These are phyloP conservation scores for Manis pentadactyla DNA, from an alignment of 2,797 vertebrate species.

Conservation along the genomic window DNA sequence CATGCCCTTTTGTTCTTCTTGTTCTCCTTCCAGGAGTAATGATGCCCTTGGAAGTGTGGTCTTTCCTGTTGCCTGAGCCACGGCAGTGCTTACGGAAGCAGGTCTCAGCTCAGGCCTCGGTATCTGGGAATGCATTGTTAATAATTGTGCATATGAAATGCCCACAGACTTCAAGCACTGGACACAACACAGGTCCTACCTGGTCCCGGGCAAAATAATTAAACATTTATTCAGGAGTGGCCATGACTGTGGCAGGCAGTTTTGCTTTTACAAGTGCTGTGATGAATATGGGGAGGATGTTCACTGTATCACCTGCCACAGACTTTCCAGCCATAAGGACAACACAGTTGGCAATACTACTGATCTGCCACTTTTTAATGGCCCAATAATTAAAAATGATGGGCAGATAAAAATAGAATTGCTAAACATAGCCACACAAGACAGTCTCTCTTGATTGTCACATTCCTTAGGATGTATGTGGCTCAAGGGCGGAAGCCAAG, in stretches of 20 bases:
- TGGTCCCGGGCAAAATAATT: not conserved
- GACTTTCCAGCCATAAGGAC: constrained; percentile 76
- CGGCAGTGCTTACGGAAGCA: not conserved
- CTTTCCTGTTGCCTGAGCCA: not conserved
- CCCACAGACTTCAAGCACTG: not conserved
- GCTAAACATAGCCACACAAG: constrained; percentile 48
- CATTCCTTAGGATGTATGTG: not conserved
- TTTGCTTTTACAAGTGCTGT: constrained; percentile 18
- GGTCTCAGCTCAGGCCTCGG: not conserved
- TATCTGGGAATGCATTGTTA: not conserved
- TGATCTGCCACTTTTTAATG: constrained; percentile 83
- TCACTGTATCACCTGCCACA: constrained; percentile 41
- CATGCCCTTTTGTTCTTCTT: constrained; percentile 36
- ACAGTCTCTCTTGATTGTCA: constrained; percentile 50
- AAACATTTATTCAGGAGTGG: not conserved
- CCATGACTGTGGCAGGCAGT: not conserved
- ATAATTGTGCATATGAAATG: not conserved
- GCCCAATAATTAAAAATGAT: constrained; percentile 85
- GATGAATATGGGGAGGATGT: not conserved
- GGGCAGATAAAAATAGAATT: constrained; percentile 76
- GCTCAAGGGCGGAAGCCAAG: constrained; percentile 73
- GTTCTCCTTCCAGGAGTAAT: constrained; percentile 17
- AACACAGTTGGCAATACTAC: constrained; percentile 72
- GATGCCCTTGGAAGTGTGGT: not conserved
- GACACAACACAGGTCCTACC: not conserved